phyloP scores from a whole-genome alignment of 2,888 invertebrate genomes.

The Hanleya hanleyi region DNA sequence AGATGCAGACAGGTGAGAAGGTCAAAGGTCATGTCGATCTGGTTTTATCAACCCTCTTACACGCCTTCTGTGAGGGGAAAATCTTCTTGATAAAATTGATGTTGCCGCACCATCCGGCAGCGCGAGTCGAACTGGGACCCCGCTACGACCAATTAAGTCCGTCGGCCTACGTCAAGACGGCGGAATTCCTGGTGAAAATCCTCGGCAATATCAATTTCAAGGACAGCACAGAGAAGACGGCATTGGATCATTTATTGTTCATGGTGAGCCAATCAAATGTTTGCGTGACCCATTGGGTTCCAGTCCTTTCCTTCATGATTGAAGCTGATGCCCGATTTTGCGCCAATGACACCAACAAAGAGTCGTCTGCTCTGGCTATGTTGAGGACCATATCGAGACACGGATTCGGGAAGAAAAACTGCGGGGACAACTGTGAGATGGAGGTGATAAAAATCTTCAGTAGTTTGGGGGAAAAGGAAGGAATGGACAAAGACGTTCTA shows the following conservation, averaged over 20 bases:
- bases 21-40: background rate
- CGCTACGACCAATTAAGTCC: background rate
- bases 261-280: background rate
- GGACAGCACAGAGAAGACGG: background rate
- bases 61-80: background rate
- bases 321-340: background rate
- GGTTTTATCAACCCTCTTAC: background rate
- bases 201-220: background rate
- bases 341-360: background rate
- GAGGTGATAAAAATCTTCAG: background rate
- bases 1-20: background rate
- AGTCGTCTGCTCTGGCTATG: background rate
- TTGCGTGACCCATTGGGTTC: background rate
- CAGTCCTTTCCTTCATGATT: background rate
- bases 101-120: background rate
- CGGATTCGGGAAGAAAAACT: background rate
- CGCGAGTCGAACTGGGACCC: background rate
- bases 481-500: background rate
- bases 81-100: background rate
- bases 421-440: background rate
- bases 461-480: background rate
- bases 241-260: background rate
- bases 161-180: background rate
- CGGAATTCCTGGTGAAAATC: background rate
- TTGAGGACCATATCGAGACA: background rate